These are phyloP conservation scores for Phyllotis vaccarum DNA, from an alignment of 2,797 vertebrate species.

Conservation along the genomic window DNA sequence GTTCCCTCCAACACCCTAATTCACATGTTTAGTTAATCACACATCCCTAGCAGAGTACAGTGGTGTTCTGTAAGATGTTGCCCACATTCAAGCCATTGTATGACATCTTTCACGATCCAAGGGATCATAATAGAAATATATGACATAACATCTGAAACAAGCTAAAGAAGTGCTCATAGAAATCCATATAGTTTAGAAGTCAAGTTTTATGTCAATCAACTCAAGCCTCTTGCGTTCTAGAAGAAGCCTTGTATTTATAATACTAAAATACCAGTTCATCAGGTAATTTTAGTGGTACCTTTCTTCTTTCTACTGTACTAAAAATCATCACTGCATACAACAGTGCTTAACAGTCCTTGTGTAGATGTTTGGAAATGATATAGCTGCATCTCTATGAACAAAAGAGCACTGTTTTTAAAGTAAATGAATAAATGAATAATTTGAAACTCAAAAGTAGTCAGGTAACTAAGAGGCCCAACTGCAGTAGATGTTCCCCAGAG, in stretches of 20 bases:
- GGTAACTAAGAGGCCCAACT: neutral
- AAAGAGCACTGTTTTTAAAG: neutral
- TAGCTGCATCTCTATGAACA: neutral
- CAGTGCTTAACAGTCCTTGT: neutral
- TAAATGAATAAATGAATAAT: conserved; percentile 2
- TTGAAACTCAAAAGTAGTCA: neutral
- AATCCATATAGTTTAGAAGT: neutral
- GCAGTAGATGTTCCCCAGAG: neutral
- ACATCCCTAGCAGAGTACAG: neutral
- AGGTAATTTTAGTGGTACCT: neutral
- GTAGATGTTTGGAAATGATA: conserved; percentile 5
- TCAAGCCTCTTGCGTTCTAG: neutral
- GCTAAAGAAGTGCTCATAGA: neutral
- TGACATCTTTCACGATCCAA: neutral
- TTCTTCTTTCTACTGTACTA: conserved; percentile 29
- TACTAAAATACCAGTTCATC: neutral
- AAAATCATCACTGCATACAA: neutral
- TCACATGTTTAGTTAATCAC: neutral
- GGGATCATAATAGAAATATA: neutral
- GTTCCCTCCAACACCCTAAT: neutral
- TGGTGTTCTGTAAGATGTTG: rapidly evolving
- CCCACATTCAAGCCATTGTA: neutral
- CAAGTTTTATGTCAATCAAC: neutral
- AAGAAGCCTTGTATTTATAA: conserved; percentile 40
- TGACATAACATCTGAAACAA: neutral